Evolutionary conservation across 2,888 invertebrate genomes (phyloP).

Genomic region (Griposia aprilina): DNA sequence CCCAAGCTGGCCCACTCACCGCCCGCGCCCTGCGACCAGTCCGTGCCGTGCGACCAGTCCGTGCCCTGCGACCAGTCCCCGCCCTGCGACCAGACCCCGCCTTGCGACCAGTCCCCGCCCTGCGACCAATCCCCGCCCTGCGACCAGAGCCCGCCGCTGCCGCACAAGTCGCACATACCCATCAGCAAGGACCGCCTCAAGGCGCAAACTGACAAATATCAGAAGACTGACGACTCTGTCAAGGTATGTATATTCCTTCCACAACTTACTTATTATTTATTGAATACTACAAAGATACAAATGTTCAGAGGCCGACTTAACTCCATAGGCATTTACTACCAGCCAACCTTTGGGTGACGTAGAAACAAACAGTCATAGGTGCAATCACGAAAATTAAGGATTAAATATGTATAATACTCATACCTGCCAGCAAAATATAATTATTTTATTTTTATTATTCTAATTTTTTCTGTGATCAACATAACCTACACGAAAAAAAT

Average conservation of each 20-base stretch:
- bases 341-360: too few relatives aligned
- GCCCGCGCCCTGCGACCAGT: neutral
- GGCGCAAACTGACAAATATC: slow-evolving; percentile 72
- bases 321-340: too few relatives aligned
- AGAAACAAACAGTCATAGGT: too few relatives aligned
- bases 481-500: too few relatives aligned
- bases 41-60: neutral
- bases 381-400: too few relatives aligned
- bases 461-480: too few relatives aligned
- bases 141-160: slow-evolving; percentile 73
- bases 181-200: slow-evolving; percentile 71
- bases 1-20: slow-evolving; percentile 73
- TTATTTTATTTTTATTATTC: too few relatives aligned
- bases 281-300: neutral
- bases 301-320: neutral
- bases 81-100: slow-evolving; percentile 58
- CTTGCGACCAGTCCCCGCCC: slow-evolving; percentile 61
- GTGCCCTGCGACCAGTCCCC: slow-evolving; percentile 65
- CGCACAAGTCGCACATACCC: slow-evolving; percentile 61
- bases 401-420: too few relatives aligned
- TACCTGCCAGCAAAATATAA: too few relatives aligned
- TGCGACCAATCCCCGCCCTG: slow-evolving; percentile 32
- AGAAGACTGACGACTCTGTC: slow-evolving; percentile 74
- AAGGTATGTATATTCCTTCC: slow-evolving; percentile 43
- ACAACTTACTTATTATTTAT: neutral